Evolutionary conservation across 2,797 vertebrate genomes (phyloP), one percentile per base, ranked within the genome.

Genomic region (Lycodopsis pacificus): DNA sequence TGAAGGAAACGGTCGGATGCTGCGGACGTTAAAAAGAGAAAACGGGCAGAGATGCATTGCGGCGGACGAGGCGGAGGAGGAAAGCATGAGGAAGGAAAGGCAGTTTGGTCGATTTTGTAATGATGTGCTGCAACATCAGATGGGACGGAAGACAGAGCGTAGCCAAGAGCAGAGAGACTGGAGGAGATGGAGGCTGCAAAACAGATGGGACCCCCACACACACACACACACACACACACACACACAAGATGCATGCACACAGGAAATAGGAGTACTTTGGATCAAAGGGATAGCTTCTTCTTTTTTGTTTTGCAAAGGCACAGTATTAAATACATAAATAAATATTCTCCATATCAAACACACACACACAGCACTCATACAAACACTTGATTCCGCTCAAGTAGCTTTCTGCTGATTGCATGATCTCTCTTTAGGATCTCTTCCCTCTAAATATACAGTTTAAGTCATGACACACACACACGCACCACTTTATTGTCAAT

Each of bases 191-290:
- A 75, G 79, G 78, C 59, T 79, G 75, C 34, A 82, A 89, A 86
- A 84, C 87, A 89, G 88, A 90, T 81, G 85, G 84, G 82, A 80
- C 71, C 42, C 71, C 44, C 71, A 58, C 58, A 61, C 46, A 30
- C 73, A 74, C 34, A 53, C 38, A 76, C 56, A 30, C 56, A 32
- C 65, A 51, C 54, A 32, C 63, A 64, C 57, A 59, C 38, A 42
- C n/a, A 48, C 63, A 22, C 34, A 25, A 42, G 4, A 48, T 30
- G 20, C 63, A 42, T 9, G 25, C 27, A 34, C 22, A 12, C 7
- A 81, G 68, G 40, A 65, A 65, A 64, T 9, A 40, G 17, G 9
- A 67, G 34, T 14, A 56, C 17, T 30, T 14, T 32, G 20, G 20
- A 71, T 53, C 19, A 19, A 57, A 48, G 12, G 5, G 11, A 38